phyloP scores from a whole-genome alignment of 2,797 vertebrate genomes.

The Falco biarmicus region DNA sequence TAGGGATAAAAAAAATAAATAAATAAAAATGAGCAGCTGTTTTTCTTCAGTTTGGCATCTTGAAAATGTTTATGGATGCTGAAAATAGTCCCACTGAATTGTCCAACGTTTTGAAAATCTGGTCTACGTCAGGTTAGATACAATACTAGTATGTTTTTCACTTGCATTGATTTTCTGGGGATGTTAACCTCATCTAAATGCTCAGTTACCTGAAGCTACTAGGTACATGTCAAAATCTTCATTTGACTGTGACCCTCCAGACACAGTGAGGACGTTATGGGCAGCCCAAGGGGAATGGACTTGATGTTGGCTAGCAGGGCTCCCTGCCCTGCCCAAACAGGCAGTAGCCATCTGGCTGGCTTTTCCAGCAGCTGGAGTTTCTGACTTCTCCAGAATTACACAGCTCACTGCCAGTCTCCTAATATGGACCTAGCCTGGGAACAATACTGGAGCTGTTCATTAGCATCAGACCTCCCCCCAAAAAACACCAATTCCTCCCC shows the following conservation, averaged over 20 bases:
- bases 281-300: background rate
- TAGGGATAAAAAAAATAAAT: background rate
- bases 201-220: background rate
- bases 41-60: background rate
- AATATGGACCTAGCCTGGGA: background rate
- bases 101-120: background rate
- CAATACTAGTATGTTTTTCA: background rate
- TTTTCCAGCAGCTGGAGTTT: background rate
- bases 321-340: background rate
- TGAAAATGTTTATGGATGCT: background rate
- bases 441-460: background rate
- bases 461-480: background rate
- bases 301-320: background rate
- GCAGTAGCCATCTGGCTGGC: background rate
- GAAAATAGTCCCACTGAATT: background rate
- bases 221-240: background rate
- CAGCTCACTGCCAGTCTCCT: background rate
- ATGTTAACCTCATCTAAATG: background rate
- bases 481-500: background rate
- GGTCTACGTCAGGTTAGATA: background rate
- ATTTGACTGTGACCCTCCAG: background rate
- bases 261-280: accelerated
- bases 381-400: background rate
- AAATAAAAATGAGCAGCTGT: background rate
- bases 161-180: background rate